Base-by-base conservation (phyloP, 2,113 vertebrate genomes). In the Paramormyrops kingsleyae region DNA sequence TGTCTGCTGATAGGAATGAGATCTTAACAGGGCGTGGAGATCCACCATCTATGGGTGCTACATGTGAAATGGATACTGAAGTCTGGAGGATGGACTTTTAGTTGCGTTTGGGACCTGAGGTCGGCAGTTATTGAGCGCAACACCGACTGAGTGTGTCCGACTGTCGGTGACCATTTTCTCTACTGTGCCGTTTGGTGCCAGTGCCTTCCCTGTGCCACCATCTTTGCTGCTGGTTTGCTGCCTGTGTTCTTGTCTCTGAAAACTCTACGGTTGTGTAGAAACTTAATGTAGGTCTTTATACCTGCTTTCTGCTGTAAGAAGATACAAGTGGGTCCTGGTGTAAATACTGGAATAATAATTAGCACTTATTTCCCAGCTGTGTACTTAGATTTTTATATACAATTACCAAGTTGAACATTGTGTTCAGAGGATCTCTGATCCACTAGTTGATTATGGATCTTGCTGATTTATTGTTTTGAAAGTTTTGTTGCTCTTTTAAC, bases 41-140 rank as follows among this genome's bases (percentile, higher is more conserved):
- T 87, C 88, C 66, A 83, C 87, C 89, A 87, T 90, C 35, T 84
- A 66, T 90, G 87, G 47, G 80, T 50, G 49, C 85, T 87, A 3
- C 49, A 27, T 12, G 27, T 91, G 90, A 92, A 93, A 95, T 92
- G 93, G 94, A 93, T 93, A 94, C 91, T 94, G 92, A 92, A 53
- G 50, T 66, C 27, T 89, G 56, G 87, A 47, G 47, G 21, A 44
- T 89, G 42, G 19, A 12, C 35, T 17, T 47, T 46, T 77, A 24
- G 59, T 56, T 89, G 90, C 83, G 53, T 62, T 31, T 35, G 62
- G 90, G 88, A 92, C 92, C 89, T 92, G 91, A 91, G 4, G 56
- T 87, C 80, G 83, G 42, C 91, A 90, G 88, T 91, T 62, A 77
- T 39, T 53, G 49, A 83, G 74, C 31, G 8, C 9, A 24, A 19